Evolutionary conservation across 2,797 vertebrate genomes (phyloP), one percentile per base, ranked within the genome.

Genomic region (Notolepis coatsorum): DNA sequence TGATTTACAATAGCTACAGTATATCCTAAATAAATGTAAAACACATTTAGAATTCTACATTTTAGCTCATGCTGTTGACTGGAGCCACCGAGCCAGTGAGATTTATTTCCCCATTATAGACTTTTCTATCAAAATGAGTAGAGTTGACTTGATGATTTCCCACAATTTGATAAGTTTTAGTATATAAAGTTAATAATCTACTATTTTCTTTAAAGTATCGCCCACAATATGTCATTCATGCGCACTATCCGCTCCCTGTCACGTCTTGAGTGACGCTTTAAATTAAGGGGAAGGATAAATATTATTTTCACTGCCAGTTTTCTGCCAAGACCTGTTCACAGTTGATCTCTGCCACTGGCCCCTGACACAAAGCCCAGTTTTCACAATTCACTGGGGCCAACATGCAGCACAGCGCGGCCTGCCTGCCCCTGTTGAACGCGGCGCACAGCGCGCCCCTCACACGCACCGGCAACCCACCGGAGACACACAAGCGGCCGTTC

Each of bases 301-400:
- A 25, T 65, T 58, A 25, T 66, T 75, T 69, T 62, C 37, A 28
- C 8, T 56, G 55, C 10, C 50, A 38, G 53, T 50, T 59, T 77
- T 23, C 21, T 66, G 68, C 71, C 70, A 75, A 74, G 52, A 69
- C 53, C 49, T 57, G 65, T 75, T 61, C 42, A 35, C 49, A 47
- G 65, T 48, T 70, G 58, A 75, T 69, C 64, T 55, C 62, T 63
- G 59, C 54, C 46, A 65, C 67, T 15, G 48, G 45, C 46, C 49
- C 55, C 25, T 48, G 47, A 54, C 69, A 66, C 67, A 77, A 72
- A 73, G 71, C 56, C 15, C 53, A 59, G 61, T 43, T 55, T 73
- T 65, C 61, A 35, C 43, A 33, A 38, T 75, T 39, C 50, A 57
- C 28, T 45, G 35, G 20, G 27, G 47, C n/a, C n/a, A 31, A 38